Percentiles rank a stretch among this genome's conserved stretches.
Evolutionary conservation across 2,113 vertebrate species (phyloP).

Genomic region (Glaucidium brasilianum): DNA sequence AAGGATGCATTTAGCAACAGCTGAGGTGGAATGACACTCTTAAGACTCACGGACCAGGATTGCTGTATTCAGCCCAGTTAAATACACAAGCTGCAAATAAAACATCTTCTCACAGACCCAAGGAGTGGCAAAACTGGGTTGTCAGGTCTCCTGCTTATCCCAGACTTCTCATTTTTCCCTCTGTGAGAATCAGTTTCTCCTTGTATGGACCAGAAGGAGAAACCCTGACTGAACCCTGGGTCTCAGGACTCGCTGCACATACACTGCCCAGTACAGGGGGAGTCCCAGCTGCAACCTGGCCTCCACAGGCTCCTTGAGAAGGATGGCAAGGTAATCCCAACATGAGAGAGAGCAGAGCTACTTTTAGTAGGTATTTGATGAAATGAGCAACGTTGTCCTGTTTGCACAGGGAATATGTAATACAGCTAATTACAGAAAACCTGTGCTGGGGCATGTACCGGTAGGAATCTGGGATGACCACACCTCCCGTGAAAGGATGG

Average conservation of each 20-base stretch:
- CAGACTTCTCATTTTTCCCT: neutral
- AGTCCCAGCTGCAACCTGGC: neutral
- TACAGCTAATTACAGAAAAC: neutral
- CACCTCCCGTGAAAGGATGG: rapidly evolving
- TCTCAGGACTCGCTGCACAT: neutral
- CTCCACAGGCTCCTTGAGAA: neutral
- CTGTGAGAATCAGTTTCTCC: neutral
- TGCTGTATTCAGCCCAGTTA: neutral
- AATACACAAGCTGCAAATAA: neutral
- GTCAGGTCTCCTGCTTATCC: neutral
- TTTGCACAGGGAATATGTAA: neutral
- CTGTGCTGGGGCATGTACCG: rapidly evolving
- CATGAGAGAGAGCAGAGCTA: neutral
- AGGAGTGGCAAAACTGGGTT: neutral
- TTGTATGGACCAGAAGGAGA: rapidly evolving
- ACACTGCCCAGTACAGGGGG: neutral
- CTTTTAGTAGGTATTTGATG: neutral
- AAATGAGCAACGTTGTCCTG: neutral
- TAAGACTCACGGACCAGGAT: neutral
- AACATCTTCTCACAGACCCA: neutral
- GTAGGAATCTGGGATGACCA: neutral
- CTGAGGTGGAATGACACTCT: neutral
- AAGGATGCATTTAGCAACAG: neutral
- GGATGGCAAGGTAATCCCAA: neutral
- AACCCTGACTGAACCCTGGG: rapidly evolving